A percentile compares a stretch with the other conserved stretches of the same genome.
Evolutionary conservation across 2,888 invertebrate species (phyloP).

Genomic region (Entomobrya multifasciata): DNA sequence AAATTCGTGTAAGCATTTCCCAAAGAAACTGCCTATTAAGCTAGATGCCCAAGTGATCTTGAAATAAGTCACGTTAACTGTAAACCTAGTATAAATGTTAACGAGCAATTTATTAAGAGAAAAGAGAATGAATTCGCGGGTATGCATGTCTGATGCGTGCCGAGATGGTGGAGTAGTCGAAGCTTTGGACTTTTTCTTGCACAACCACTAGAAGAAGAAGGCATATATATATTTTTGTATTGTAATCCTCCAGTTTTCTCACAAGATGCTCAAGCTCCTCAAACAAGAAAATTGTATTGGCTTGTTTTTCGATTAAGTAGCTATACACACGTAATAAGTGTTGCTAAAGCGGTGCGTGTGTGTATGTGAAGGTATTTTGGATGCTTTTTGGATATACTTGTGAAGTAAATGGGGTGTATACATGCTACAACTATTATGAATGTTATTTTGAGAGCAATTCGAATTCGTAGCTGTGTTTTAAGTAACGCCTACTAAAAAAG

Average conservation of each 20-base stretch:
- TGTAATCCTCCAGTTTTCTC: constrained; percentile 30
- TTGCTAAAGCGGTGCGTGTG: neutral
- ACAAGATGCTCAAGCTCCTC: constrained; percentile 30
- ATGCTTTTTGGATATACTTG: neutral
- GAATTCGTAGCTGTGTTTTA: neutral
- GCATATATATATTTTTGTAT: neutral
- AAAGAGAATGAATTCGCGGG: constrained; percentile 10
- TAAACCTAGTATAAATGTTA: constrained; percentile 49
- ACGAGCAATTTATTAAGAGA: constrained; percentile 65
- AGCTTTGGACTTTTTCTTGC: neutral
- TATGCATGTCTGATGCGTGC: constrained; percentile 9
- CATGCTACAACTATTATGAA: neutral
- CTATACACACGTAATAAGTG: constrained; percentile 31
- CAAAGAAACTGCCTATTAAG: constrained; percentile 8
- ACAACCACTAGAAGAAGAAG: neutral
- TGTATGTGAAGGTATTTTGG: neutral
- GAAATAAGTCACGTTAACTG: constrained; percentile 37
- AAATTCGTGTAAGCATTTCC: neutral
- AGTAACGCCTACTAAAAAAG: constrained; percentile 39
- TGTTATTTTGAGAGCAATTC: neutral
- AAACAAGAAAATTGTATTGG: constrained; percentile 36
- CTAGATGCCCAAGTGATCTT: neutral
- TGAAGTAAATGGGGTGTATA: neutral
- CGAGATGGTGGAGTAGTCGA: no score
- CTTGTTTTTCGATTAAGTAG: constrained; percentile 39